Base-by-base conservation (phyloP, 2,797 vertebrate species). In the Acipenser ruthenus region DNA sequence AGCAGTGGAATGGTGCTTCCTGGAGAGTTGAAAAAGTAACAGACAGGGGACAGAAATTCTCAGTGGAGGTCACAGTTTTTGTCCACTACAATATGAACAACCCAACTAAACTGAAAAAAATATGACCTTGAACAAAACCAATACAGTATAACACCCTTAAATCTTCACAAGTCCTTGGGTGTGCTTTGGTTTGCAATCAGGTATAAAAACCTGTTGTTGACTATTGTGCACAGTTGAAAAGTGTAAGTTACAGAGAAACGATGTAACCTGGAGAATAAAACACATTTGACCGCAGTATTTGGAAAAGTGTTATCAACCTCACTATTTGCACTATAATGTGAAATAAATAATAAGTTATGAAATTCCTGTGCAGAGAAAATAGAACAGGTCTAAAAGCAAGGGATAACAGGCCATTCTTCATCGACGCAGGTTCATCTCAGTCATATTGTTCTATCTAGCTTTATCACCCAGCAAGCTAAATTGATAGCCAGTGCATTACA, bases 371-470 rank as follows among this genome's bases (percentile, higher is more conserved):
- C 66, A 70, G 52, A 60, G 55, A 66, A n/a, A 52, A 48, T 68
- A n/a, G 48, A 12, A 11, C 48, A 8, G 10, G 11, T 23, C 66
- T 7, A 11, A 55, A 56, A 55, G 59, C 53, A 37, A 10, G 49
- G 52, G 49, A 61, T 50, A 65, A 62, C 62, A 63, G 62, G 62
- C 67, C 66, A 66, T 68, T 72, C 66, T 10, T 8, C 11, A 56
- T 8, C 10, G 18, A 58, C 11, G 48, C 18, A 23, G 48, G 51
- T 68, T 67, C 63, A 67, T 58, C 49, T 15, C 11, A 60, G 69
- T 62, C 48, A 68, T 70, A 68, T 65, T 69, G 73, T 65, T 71
- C 66, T 67, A 70, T 66, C 65, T 69, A 53, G 10, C 0, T 49
- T 48, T 71, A 67, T 75, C 65, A 63, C 61, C 53, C 52, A 2